phyloP scores from a whole-genome alignment of 2,113 vertebrate genomes.

The Etheostoma spectabile region DNA sequence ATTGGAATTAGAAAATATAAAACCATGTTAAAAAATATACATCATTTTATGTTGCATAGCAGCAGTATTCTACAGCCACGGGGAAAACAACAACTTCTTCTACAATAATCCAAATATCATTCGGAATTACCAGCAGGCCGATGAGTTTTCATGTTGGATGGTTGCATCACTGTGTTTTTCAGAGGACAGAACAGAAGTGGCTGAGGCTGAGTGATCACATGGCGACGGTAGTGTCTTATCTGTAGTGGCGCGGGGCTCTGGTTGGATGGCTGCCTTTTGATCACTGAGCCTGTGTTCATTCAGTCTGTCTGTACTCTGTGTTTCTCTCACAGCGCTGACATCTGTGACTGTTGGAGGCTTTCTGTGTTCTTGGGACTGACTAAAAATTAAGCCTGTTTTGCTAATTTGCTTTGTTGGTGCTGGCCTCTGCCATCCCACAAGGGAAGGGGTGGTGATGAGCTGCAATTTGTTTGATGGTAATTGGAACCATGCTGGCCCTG shows the following conservation, averaged over 20 bases:
- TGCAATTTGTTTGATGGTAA: slow-evolving; percentile 27
- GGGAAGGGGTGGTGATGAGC: slow-evolving; percentile 17
- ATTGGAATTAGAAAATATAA: no score
- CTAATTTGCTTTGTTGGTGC: not conserved
- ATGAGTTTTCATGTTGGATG: not conserved
- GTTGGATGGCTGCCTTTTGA: slow-evolving; percentile 43
- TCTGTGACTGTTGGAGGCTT: slow-evolving; percentile 18
- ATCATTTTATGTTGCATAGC: no score
- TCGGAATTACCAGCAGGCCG: not conserved
- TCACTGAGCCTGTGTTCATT: slow-evolving; percentile 53
- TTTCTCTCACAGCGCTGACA: slow-evolving; percentile 21
- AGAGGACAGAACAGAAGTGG: not conserved
- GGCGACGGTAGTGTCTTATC: not conserved
- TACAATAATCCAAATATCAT: no score
- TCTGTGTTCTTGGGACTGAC: slow-evolving; percentile 14
- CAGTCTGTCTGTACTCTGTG: slow-evolving; percentile 40
- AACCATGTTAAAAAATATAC: no score
- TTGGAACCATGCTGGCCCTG: not conserved
- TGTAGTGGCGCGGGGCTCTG: not conserved
- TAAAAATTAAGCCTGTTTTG: slow-evolving; percentile 49
- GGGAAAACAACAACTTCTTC: no score
- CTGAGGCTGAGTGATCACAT: slow-evolving; percentile 11
- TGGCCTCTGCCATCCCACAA: not conserved
- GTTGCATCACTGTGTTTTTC: not conserved
- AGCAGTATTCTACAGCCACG: no score